A percentile compares a stretch with the other conserved stretches of the same genome.
Conservation (phyloP, 1,140 invertebrate genomes). For the Dermatophagoides farinae region DNA sequence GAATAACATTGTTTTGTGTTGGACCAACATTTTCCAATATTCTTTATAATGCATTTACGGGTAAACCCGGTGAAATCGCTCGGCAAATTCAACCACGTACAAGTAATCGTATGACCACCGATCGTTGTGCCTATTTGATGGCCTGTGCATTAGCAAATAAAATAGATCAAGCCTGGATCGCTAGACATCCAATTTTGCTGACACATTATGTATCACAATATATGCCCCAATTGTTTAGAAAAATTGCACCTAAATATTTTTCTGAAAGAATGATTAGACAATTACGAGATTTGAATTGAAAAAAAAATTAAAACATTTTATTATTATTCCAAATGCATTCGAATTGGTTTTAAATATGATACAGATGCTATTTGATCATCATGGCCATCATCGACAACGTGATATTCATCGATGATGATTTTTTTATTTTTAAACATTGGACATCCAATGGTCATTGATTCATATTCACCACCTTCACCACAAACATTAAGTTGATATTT, state of each 20-base stretch:
- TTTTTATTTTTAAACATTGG: conserved; percentile 66
- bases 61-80: conserved; percentile 33
- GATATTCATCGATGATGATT: conserved; percentile 33
- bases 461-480: conserved; percentile 97
- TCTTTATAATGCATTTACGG: conserved; percentile 45
- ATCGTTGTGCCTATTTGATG: conserved; percentile 48
- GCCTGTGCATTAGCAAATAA: conserved; percentile 52
- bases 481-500: conserved; percentile 93
- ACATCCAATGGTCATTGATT: conserved; percentile 91
- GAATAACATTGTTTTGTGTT: conserved; percentile 50
- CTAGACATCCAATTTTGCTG: conserved; percentile 37
- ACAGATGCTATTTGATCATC: background rate
- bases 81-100: background rate
- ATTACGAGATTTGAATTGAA: background rate
- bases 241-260: conserved; percentile 3
- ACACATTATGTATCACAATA: conserved; percentile 35
- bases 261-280: background rate
- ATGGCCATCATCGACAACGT: background rate
- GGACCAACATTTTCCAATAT: conserved; percentile 52
- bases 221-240: background rate
- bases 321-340: background rate
- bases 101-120: conserved; percentile 36
- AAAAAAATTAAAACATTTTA: background rate
- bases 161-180: conserved; percentile 52
- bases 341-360: background rate